Percentiles rank a stretch among this genome's conserved stretches.
Conservation (phyloP, 2,888 invertebrate genomes). For the Amaurobius ferox region DNA sequence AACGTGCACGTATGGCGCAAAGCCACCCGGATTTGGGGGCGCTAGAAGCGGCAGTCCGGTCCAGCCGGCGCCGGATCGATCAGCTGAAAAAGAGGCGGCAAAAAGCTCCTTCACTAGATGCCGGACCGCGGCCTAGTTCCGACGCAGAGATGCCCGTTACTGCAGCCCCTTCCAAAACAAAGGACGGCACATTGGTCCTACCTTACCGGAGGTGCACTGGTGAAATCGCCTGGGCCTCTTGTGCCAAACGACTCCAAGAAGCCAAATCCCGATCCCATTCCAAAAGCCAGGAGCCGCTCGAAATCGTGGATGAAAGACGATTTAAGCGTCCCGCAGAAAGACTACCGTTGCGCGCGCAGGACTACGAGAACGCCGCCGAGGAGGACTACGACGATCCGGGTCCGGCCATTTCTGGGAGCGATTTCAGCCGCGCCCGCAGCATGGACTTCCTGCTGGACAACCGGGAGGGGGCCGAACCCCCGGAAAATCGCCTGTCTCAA, state of each 20-base stretch:
- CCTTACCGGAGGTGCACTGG: slow-evolving; percentile 70
- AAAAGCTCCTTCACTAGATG: slow-evolving; percentile 19
- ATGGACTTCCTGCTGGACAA: slow-evolving; percentile 97
- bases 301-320: slow-evolving; percentile 47
- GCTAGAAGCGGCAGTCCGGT: slow-evolving; percentile 72
- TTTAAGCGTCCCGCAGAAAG: slow-evolving; percentile 39
- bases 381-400: slow-evolving; percentile 36
- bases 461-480: slow-evolving; percentile 91
- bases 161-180: slow-evolving; percentile 5
- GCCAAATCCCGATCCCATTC: slow-evolving; percentile 23
- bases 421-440: slow-evolving; percentile 83
- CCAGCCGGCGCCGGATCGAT: slow-evolving; percentile 66
- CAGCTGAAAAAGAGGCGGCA: slow-evolving; percentile 47
- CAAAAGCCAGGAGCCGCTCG: slow-evolving; percentile 58
- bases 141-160: background rate
- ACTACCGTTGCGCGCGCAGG: slow-evolving; percentile 57
- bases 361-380: slow-evolving; percentile 3
- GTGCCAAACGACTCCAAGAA: slow-evolving; percentile 43
- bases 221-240: slow-evolving; percentile 71
- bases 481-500: slow-evolving; percentile 87
- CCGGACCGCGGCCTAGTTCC: slow-evolving; percentile 23
- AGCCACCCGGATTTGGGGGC: slow-evolving; percentile 73
- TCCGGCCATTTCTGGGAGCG: slow-evolving; percentile 52
- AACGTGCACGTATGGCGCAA: slow-evolving; percentile 67
- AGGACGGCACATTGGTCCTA: slow-evolving; percentile 21